A percentile compares a stretch with the other conserved stretches of the same genome.
phyloP scores from a whole-genome alignment of 2,113 vertebrate genomes.

The Seriola aureovittata region DNA sequence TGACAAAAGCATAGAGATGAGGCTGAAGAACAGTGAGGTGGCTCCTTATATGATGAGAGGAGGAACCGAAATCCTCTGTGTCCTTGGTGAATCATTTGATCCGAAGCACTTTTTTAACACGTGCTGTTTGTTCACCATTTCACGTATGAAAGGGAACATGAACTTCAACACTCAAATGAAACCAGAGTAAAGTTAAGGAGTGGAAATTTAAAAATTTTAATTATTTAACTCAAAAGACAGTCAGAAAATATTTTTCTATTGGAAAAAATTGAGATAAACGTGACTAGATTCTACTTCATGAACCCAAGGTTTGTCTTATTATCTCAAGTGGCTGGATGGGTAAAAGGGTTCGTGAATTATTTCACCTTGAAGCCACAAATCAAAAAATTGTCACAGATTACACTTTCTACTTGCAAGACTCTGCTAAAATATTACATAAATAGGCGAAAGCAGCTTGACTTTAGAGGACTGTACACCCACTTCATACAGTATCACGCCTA shows the following conservation, averaged over 20 bases:
- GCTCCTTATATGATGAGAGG: constrained; percentile 7
- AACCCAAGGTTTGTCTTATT: background rate
- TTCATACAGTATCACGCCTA: background rate
- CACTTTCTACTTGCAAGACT: background rate
- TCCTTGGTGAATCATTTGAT: constrained; percentile 28
- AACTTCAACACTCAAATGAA: background rate
- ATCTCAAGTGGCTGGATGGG: background rate
- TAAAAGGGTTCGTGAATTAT: constrained; percentile 20
- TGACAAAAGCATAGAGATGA: constrained; percentile 40
- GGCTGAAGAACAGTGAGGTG: constrained; percentile 11
- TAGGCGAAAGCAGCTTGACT: constrained; percentile 6
- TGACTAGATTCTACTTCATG: background rate
- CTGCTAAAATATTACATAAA: background rate
- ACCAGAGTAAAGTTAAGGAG: background rate
- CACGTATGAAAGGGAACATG: background rate
- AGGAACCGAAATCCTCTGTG: background rate
- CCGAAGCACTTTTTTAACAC: background rate
- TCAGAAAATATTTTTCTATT: background rate
- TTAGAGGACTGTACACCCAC: background rate
- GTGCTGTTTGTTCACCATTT: too few species aligned
- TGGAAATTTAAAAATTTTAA: background rate
- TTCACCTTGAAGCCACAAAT: constrained; percentile 3
- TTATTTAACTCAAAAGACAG: background rate
- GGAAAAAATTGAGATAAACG: background rate
- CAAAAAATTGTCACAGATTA: background rate